These are phyloP conservation scores for Octodonta nipae DNA, from an alignment of 2,888 invertebrate genomes.

Conservation along the genomic window DNA sequence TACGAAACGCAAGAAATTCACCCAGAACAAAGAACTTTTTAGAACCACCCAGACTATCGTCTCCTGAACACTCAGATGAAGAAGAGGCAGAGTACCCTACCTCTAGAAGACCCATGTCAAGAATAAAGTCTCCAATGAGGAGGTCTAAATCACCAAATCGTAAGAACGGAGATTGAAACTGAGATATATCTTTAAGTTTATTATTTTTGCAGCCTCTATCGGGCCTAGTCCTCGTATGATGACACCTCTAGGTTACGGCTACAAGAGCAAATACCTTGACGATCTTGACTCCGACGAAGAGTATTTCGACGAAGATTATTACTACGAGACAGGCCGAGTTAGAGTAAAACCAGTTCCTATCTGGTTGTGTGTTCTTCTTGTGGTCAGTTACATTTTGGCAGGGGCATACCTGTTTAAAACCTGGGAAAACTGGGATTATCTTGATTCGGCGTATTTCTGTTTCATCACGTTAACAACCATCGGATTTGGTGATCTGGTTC, in stretches of 20 bases:
- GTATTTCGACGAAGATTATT: slow-evolving; percentile 29
- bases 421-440: slow-evolving; percentile 77
- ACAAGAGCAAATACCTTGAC: slow-evolving; percentile 44
- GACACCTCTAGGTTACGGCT: slow-evolving; percentile 55
- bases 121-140: slow-evolving; percentile 7
- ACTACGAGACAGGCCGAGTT: slow-evolving; percentile 31
- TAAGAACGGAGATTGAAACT: slow-evolving; percentile 11
- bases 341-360: slow-evolving; percentile 67
- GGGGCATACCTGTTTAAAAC: slow-evolving; percentile 74
- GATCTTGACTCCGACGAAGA: slow-evolving; percentile 50
- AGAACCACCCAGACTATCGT: slow-evolving; percentile 26
- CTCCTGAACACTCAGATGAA: slow-evolving; percentile 22
- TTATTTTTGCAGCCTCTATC: slow-evolving; percentile 30
- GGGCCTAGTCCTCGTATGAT: slow-evolving; percentile 47
- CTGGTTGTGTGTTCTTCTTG: slow-evolving; percentile 77
- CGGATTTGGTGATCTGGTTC: slow-evolving; percentile 85
- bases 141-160: slow-evolving; percentile 17
- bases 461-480: slow-evolving; percentile 88
- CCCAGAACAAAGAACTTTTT: slow-evolving; percentile 22
- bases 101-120: slow-evolving; percentile 2
- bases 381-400: slow-evolving; percentile 77
- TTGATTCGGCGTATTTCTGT: slow-evolving; percentile 85
- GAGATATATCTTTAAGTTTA: background rate
- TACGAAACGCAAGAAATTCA: slow-evolving; percentile 24
- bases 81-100: slow-evolving; percentile 9